Conservation (phyloP, 2,113 vertebrate genomes). For the Orientallactaga bullata region DNA sequence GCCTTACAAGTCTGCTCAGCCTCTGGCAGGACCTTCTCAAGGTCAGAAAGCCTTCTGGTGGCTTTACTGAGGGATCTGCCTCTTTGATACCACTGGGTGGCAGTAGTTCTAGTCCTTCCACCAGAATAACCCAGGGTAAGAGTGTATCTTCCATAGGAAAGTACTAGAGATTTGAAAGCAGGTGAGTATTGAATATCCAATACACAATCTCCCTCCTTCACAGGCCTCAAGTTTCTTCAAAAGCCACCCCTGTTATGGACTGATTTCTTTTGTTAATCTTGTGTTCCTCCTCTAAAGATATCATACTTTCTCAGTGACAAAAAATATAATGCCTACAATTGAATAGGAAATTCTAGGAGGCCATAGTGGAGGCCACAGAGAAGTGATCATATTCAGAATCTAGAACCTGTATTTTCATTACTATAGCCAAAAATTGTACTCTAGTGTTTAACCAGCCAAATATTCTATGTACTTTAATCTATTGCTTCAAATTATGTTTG, state of each 20-base stretch:
- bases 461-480: slow-evolving; percentile 22
- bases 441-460: slow-evolving; percentile 28
- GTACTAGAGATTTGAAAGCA: slow-evolving; percentile 25
- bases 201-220: not conserved
- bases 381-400: not conserved
- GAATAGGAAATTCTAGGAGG: not conserved
- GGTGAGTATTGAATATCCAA: not conserved
- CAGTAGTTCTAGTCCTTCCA: slow-evolving; percentile 49
- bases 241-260: not conserved
- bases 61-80: slow-evolving; percentile 5
- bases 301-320: slow-evolving; percentile 38
- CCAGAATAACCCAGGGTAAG: not conserved
- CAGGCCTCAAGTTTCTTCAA: not conserved
- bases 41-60: slow-evolving; percentile 43
- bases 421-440: not conserved
- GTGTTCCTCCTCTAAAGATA: not conserved
- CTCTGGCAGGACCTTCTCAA: slow-evolving; percentile 47
- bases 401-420: slow-evolving; percentile 46
- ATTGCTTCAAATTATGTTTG: not conserved
- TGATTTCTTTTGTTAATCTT: slow-evolving; percentile 16
- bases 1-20: not conserved
- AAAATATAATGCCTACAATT: not conserved
- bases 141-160: not conserved
- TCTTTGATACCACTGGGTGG: slow-evolving; percentile 56
- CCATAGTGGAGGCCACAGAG: not conserved